Conservation (phyloP, 2,113 vertebrate species). For the Jaculus jaculus region DNA sequence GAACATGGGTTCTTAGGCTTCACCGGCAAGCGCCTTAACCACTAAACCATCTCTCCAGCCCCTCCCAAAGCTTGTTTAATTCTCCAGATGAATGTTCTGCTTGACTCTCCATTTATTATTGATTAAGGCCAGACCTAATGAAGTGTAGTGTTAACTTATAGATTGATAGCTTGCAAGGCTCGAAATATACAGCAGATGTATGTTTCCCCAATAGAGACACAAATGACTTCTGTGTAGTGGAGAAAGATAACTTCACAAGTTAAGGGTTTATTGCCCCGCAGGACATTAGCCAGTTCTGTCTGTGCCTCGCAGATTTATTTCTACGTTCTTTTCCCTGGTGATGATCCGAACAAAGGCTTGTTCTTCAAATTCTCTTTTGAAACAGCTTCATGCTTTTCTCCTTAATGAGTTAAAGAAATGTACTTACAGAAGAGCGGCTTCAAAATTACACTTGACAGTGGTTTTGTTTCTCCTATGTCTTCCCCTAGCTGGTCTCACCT, state of each 20-base stretch:
- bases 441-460: background rate
- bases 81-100: background rate
- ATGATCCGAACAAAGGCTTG: background rate
- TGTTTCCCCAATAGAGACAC: background rate
- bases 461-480: background rate
- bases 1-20: no score
- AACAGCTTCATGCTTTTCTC: background rate
- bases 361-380: slow-evolving; percentile 21
- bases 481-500: background rate
- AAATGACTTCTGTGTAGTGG: background rate
- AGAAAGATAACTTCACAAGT: background rate
- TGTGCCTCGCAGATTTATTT: background rate
- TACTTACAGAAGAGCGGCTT: background rate
- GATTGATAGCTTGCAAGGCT: background rate
- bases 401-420: slow-evolving; percentile 20
- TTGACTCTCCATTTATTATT: slow-evolving; percentile 29
- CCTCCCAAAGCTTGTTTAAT: background rate
- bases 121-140: slow-evolving; percentile 18
- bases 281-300: background rate
- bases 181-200: background rate
- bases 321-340: background rate
- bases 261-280: background rate
- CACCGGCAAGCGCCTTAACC: no score
- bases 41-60: background rate
- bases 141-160: slow-evolving; percentile 23